phyloP scores from a whole-genome alignment of 2,888 invertebrate species.

The Aphidoletes aphidimyza region DNA sequence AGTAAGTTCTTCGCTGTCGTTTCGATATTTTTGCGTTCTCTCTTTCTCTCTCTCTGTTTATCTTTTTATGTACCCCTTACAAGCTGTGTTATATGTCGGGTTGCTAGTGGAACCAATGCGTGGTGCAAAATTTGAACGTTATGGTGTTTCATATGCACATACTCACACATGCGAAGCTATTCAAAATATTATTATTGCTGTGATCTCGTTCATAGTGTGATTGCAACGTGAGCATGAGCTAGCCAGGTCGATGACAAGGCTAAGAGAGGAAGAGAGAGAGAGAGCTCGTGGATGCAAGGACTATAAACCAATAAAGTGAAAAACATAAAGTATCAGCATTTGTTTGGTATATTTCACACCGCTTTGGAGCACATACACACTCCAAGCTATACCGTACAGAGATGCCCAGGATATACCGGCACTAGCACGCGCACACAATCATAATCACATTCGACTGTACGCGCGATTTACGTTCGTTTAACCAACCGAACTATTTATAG shows the following conservation, averaged over 20 bases:
- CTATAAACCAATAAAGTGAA: conserved; percentile 46
- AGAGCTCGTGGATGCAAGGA: neutral
- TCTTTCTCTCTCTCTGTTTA: no score
- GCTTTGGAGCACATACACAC: conserved; percentile 15
- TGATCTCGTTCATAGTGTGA: conserved; percentile 14
- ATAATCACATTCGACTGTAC: conserved; percentile 47
- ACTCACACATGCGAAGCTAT: conserved; percentile 15
- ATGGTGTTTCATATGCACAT: conserved; percentile 33
- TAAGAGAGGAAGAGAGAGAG: neutral
- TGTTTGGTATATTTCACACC: conserved; percentile 37
- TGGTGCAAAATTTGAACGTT: neutral
- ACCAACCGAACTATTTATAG: conserved; percentile 48
- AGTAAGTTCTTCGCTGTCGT: neutral
- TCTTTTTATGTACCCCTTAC: neutral
- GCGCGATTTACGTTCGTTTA: conserved; percentile 49
- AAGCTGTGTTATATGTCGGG: neutral
- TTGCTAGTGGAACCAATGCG: neutral
- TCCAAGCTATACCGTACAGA: neutral
- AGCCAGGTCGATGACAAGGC: neutral
- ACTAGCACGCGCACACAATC: conserved; percentile 46
- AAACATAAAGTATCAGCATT: conserved; percentile 49
- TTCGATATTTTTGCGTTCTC: neutral
- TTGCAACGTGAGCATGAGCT: neutral
- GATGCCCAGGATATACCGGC: neutral
- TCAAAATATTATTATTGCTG: conserved; percentile 24